Evolutionary conservation across 2,113 vertebrate species (phyloP), one percentile per base, ranked within the genome.

Genomic region (Calidris pugnax): DNA sequence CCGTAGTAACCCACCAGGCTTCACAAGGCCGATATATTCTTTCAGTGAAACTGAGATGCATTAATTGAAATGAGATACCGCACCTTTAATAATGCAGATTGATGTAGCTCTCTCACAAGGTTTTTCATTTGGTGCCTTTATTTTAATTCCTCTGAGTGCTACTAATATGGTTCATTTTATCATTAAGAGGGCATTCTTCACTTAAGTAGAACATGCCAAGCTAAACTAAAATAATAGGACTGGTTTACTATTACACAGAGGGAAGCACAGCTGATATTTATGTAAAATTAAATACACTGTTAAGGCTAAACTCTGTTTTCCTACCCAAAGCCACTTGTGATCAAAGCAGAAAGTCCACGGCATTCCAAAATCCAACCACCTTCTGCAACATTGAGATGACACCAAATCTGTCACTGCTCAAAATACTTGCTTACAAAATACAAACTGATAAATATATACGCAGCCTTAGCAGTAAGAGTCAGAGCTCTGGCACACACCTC

Each of bases 11-110:
- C 72, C 79, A 85, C 83, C 81, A 94, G 41, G 59, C 56, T 90
- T 92, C 75, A 74, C 87, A 89, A 93, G 77, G 63, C 59, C 55
- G 80, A 95, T 96, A 83, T 85, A 87, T 60, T 93, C 95, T 97
- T 97, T 95, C 92, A 53, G 39, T 88, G 98, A 98, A 98, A 98
- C 48, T 21, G 45, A 98, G 97, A 97, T 18, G 20, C 55, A 14
- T 18, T 87, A 93, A 91, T 8, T 95, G 98, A 98, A 98, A 98
- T 93, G 71, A 88, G 97, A 98, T 93, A 98, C 85, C 39, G 59
- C 79, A 51, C 22, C 89, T 98, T 98, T 95, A 98, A 98, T 98
- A 98, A 98, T 98, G 98, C 91, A 98, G 92, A 75, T 7, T 66
- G 48, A 83, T 74, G 59, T 19, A 76, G 78, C 67, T 21, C 28